phyloP scores from a whole-genome alignment of 2,113 vertebrate species.

The Forbesichthys agassizii region DNA sequence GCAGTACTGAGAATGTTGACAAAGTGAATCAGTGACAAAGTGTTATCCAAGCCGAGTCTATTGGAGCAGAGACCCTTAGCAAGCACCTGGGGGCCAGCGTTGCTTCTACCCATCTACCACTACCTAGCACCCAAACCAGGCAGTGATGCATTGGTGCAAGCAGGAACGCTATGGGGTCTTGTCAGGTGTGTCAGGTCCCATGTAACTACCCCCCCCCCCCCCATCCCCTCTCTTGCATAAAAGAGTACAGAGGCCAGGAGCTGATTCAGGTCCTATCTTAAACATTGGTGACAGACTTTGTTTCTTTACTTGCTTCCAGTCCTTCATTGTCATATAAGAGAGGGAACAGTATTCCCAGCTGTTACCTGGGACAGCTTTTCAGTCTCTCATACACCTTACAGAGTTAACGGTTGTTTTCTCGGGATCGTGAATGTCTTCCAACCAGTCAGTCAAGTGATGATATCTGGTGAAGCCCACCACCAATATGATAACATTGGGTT shows the following conservation, averaged over 20 bases:
- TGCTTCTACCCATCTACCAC: too few relatives aligned
- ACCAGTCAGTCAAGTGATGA: constrained; percentile 40
- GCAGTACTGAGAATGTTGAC: constrained; percentile 4
- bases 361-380: constrained; percentile 41
- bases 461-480: constrained; percentile 65
- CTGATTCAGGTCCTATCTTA: constrained; percentile 26
- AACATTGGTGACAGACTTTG: constrained; percentile 22
- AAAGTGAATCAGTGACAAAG: background rate
- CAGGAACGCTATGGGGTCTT: constrained; percentile 11
- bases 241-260: background rate
- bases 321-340: constrained; percentile 36
- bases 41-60: constrained; percentile 40
- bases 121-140: constrained; percentile 10
- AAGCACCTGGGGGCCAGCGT: background rate
- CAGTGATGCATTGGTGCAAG: constrained; percentile 20
- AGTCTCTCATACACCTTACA: constrained; percentile 26
- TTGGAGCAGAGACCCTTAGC: constrained; percentile 28
- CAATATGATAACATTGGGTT: constrained; percentile 60
- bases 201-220: constrained; percentile 9
- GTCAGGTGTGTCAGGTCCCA: constrained; percentile 23
- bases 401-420: constrained; percentile 32
- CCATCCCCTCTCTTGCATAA: constrained; percentile 21
- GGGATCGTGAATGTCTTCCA: constrained; percentile 33
- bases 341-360: constrained; percentile 22
- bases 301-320: constrained; percentile 33